Evolutionary conservation across 2,888 invertebrate species (phyloP).

Genomic region (Eumacrocentrus americanus): DNA sequence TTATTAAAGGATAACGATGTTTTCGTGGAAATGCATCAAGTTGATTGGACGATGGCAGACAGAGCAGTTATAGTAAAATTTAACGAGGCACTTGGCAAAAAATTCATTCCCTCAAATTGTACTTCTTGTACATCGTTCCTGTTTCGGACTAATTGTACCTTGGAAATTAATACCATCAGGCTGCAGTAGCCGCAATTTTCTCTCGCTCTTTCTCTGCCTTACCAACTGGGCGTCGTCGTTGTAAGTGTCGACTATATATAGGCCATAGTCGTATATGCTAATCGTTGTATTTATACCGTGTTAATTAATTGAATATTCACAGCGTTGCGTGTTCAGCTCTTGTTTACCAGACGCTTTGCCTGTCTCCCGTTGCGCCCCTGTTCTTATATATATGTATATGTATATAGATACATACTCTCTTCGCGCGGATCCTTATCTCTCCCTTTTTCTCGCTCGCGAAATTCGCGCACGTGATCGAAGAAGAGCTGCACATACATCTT

Average conservation of each 20-base stretch:
- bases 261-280: slow-evolving; percentile 35
- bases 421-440: not conserved
- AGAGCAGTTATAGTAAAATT: no score
- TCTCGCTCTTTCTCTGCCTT: no score
- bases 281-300: slow-evolving; percentile 39
- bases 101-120: slow-evolving; percentile 13
- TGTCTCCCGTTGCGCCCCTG: slow-evolving; percentile 32
- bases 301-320: slow-evolving; percentile 48
- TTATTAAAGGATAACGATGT: not conserved
- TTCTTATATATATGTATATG: slow-evolving; percentile 11
- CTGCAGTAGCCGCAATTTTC: no score
- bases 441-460: slow-evolving; percentile 2
- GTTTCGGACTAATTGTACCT: not conserved
- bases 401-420: not conserved
- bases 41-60: slow-evolving; percentile 22
- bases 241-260: slow-evolving; percentile 11
- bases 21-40: not conserved
- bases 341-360: slow-evolving; percentile 32
- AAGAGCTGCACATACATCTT: slow-evolving; percentile 2
- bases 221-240: no score
- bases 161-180: not conserved
- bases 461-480: slow-evolving; percentile 23
- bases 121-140: not conserved
- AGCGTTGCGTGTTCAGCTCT: slow-evolving; percentile 30
- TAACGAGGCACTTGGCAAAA: slow-evolving; percentile 23